These are phyloP conservation scores for Oscheius myriophilus DNA, from an alignment of 2,888 invertebrate species.

Conservation along the genomic window DNA sequence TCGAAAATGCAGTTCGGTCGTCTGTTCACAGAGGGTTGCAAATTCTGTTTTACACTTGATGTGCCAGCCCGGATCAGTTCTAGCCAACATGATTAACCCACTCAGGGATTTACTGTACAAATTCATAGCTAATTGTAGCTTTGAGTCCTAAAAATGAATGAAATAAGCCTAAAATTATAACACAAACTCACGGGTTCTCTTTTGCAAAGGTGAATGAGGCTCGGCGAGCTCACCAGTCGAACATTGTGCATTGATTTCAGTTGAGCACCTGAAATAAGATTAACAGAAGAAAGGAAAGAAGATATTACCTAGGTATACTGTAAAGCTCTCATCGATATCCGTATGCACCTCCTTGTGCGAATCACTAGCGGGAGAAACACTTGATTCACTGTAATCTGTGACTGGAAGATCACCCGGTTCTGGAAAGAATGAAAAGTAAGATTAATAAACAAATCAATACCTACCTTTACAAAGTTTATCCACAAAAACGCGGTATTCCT, in stretches of 20 bases:
- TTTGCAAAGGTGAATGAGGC: constrained; percentile 10
- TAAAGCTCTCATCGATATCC: constrained; percentile 64
- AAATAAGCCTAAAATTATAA: too few relatives aligned
- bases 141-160: constrained; percentile 11
- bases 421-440: not conserved
- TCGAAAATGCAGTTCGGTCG: constrained; percentile 94
- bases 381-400: not conserved
- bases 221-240: constrained; percentile 76
- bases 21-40: constrained; percentile 78
- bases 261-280: constrained; percentile 83
- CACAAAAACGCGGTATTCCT: constrained; percentile 49
- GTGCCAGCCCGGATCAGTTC: constrained; percentile 78
- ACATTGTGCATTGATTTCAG: constrained; percentile 98
- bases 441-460: not conserved
- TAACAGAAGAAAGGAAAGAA: too few relatives aligned
- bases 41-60: constrained; percentile 51
- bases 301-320: constrained; percentile 61
- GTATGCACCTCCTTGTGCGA: not conserved
- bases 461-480: constrained; percentile 27
- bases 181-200: constrained; percentile 2
- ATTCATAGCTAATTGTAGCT: constrained; percentile 90
- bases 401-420: not conserved
- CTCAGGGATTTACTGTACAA: constrained; percentile 90
- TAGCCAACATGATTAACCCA: constrained; percentile 86
- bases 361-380: not conserved